A percentile compares a stretch with the other conserved stretches of the same genome.
Evolutionary conservation across 2,113 vertebrate species (phyloP).

Genomic region (Paraplagusia blochii): DNA sequence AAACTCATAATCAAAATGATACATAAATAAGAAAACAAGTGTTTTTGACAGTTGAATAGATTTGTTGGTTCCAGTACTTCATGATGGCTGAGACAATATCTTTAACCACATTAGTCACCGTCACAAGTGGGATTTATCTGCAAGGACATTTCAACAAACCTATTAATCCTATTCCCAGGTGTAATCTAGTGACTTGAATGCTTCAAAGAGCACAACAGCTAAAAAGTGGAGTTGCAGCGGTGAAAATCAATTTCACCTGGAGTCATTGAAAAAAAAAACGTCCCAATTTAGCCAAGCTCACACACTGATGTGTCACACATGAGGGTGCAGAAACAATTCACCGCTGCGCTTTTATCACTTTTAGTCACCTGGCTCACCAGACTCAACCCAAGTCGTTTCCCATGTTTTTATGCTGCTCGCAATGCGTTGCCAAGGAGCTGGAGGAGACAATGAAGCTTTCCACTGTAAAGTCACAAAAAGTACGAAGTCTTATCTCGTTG

Average conservation of each 20-base stretch:
- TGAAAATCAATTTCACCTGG: constrained; percentile 14
- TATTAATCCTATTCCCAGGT: neutral
- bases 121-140: no score
- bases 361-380: constrained; percentile 51
- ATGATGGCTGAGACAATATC: no score
- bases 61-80: no score
- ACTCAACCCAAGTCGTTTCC: constrained; percentile 48
- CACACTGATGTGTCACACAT: constrained; percentile 8
- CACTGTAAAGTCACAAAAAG: constrained; percentile 2
- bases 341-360: constrained; percentile 46
- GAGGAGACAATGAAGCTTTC: constrained; percentile 40
- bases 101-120: no score
- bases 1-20: no score
- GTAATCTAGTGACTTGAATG: no score
- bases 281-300: constrained; percentile 8
- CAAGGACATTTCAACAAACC: neutral
- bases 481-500: neutral
- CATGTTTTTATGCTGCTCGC: constrained; percentile 62
- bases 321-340: constrained; percentile 21
- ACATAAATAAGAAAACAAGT: no score
- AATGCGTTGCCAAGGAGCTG: constrained; percentile 52
- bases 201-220: no score
- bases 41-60: no score
- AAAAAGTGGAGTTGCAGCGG: neutral
- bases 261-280: constrained; percentile 9